phyloP scores from a whole-genome alignment of 2,113 vertebrate genomes.

The Heloderma charlesbogerti region DNA sequence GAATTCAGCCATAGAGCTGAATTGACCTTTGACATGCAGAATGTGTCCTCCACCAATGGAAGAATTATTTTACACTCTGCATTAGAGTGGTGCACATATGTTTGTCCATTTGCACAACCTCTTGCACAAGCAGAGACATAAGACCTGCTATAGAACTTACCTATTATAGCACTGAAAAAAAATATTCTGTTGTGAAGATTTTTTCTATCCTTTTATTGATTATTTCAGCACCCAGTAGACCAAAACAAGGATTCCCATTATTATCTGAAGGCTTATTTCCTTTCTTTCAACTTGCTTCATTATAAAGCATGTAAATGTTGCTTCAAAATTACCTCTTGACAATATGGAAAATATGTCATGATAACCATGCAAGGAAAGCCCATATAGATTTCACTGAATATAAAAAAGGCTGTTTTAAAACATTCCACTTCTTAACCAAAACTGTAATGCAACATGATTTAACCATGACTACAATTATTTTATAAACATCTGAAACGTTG shows the following conservation, averaged over 20 bases:
- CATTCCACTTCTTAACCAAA: neutral
- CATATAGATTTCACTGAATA: neutral
- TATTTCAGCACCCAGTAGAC: neutral
- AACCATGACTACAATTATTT: conserved; percentile 53
- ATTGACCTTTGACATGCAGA: neutral
- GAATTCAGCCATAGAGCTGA: neutral
- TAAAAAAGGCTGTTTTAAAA: conserved; percentile 10
- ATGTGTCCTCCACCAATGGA: no score
- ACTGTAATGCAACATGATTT: neutral
- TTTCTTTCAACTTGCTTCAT: neutral
- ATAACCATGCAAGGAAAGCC: neutral
- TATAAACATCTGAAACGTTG: conserved; percentile 50
- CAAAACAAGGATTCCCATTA: neutral
- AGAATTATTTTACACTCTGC: neutral
- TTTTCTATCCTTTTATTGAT: neutral
- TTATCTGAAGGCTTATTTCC: neutral
- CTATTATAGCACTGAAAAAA: neutral
- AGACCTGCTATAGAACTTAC: neutral
- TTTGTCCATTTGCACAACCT: neutral
- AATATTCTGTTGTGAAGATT: neutral
- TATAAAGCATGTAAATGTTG: neutral
- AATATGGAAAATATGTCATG: neutral
- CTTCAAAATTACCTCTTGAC: neutral
- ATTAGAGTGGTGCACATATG: neutral
- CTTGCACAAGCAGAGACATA: neutral